Evolutionary conservation across 2,113 vertebrate species (phyloP).

Genomic region (Tinamus guttatus): DNA sequence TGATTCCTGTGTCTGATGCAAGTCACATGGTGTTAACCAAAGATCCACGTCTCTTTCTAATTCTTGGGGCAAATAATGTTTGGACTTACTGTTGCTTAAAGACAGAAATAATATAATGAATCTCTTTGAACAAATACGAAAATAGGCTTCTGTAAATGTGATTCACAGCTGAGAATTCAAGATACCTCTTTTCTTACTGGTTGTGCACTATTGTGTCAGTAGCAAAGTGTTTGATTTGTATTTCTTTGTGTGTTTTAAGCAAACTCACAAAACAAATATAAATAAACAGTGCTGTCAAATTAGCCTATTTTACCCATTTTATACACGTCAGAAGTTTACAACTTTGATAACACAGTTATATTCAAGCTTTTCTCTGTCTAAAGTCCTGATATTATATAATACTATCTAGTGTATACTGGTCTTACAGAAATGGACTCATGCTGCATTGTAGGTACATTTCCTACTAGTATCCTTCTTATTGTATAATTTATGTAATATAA

Average conservation of each 20-base stretch:
- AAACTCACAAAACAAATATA: slow-evolving; percentile 32
- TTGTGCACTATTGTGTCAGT: neutral
- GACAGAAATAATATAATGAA: neutral
- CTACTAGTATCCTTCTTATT: neutral
- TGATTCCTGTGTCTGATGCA: slow-evolving; percentile 37
- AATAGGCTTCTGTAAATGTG: slow-evolving; percentile 35
- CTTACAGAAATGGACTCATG: neutral
- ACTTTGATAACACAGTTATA: neutral
- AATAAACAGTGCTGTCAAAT: neutral
- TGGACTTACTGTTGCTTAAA: slow-evolving; percentile 21
- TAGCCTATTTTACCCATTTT: neutral
- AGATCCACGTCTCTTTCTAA: slow-evolving; percentile 59
- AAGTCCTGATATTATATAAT: neutral
- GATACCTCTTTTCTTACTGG: slow-evolving; percentile 57
- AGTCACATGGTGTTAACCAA: slow-evolving; percentile 53
- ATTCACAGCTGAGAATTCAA: slow-evolving; percentile 27
- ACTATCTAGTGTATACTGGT: neutral
- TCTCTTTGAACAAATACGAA: slow-evolving; percentile 28
- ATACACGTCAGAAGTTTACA: neutral
- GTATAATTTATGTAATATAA: neutral
- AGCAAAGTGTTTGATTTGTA: slow-evolving; percentile 36
- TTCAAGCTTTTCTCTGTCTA: neutral
- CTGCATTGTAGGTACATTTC: neutral
- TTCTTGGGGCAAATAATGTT: slow-evolving; percentile 31
- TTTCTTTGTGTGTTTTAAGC: slow-evolving; percentile 51